Evolutionary conservation across 1,140 invertebrate species (phyloP).

Genomic region (Hesperophylax magnus): DNA sequence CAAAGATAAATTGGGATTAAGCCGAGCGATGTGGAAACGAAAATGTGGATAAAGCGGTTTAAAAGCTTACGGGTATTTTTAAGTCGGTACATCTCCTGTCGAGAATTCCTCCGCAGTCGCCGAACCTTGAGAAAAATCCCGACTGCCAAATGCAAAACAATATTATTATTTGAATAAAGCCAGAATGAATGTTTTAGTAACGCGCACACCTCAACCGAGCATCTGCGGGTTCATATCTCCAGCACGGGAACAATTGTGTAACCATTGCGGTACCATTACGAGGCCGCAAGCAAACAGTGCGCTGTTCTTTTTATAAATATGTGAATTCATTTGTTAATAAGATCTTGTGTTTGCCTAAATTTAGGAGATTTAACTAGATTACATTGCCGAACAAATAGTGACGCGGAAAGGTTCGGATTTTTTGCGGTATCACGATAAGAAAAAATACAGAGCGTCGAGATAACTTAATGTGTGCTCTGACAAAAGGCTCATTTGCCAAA

Average conservation of each 20-base stretch:
- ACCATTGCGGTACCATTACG: conserved; percentile 29
- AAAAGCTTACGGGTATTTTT: conserved; percentile 49
- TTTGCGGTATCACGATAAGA: conserved; percentile 34
- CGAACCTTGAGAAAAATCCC: conserved; percentile 31
- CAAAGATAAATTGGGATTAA: conserved; percentile 53
- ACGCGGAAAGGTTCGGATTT: conserved; percentile 33
- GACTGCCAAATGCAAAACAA: background rate
- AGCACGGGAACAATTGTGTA: conserved; percentile 3
- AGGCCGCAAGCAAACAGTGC: background rate
- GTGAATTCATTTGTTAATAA: conserved; percentile 24
- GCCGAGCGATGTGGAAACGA: conserved; percentile 49
- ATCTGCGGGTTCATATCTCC: conserved; percentile 4
- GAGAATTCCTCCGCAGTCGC: conserved; percentile 38
- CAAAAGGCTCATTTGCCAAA: background rate
- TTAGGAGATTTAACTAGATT: background rate
- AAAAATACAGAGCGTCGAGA: background rate
- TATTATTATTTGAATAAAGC: conserved; percentile 1
- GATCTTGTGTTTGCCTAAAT: conserved; percentile 10
- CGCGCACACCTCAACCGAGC: background rate
- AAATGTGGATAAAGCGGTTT: conserved; percentile 52
- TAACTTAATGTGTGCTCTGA: background rate
- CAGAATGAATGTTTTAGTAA: no score
- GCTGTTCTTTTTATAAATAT: background rate
- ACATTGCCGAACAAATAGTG: background rate
- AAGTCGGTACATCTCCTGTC: conserved; percentile 22